Base-by-base conservation (phyloP, 2,888 invertebrate genomes). In the Drosophila neonasuta region DNA sequence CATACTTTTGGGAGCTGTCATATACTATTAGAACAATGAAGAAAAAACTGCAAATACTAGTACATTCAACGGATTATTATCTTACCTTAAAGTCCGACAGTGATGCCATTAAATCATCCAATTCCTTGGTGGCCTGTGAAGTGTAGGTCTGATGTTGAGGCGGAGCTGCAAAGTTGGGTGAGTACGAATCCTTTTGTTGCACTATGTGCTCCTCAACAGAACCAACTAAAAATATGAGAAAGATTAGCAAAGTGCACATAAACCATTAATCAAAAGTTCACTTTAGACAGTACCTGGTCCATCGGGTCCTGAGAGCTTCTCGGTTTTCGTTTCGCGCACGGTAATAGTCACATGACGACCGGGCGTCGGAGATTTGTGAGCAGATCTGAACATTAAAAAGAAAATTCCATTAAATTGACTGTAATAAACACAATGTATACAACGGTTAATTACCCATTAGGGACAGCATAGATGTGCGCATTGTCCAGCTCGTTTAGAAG, bases 101-200 rank as follows among this genome's bases (percentile, higher is more conserved):
- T 6, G 97, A 97, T 2, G 97, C 97, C 98, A 99, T 98, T 69
- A 99, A 93, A 89, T 98, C 98, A 88, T 99, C 98, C 68, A 99
- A 93, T 90, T 99, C 98, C 90, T 95, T 95, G 20, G 98, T 98
- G 36, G 98, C 98, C 67, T 96, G 95, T 56, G 97, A 97, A 20
- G 97, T 92, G 77, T 89, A 90, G 3, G 80, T 71, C 56, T 84
- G 78, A 30, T 83, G 79, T 4, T 71, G 69, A 11, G 61, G 54
- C 8, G 67, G 49, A 20, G 78, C 67, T 32, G 72, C 80, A 56
- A 82, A 67, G 55, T 87, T 88, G 74, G 89, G 83, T 34, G 82
- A 73, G 69, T 88, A 90, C 8, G 89, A 81, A 48, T 90, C 88
- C 50, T 89, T 90, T 66, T 90, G 87, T 62, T 90, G 90, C 46